phyloP scores from a whole-genome alignment of 2,888 invertebrate genomes.

The Enchytraeus crypticus region DNA sequence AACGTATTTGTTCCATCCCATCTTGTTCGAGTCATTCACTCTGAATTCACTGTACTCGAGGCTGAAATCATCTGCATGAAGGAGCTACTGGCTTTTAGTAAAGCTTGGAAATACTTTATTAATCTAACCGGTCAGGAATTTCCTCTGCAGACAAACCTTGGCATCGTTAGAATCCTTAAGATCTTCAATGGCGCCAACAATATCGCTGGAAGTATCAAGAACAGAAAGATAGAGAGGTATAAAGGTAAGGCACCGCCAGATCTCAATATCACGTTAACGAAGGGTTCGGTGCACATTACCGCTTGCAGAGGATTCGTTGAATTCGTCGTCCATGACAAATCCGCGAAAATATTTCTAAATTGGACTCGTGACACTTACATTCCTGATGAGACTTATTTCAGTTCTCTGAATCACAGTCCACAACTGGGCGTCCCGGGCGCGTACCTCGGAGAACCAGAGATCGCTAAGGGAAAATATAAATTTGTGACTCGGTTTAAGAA shows the following conservation, averaged over 20 bases:
- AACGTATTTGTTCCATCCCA: constrained; percentile 40
- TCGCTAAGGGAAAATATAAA: too few relatives aligned
- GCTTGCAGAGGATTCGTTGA: constrained; percentile 32
- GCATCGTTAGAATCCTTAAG: too few relatives aligned
- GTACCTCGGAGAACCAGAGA: too few relatives aligned
- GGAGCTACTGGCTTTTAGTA: constrained; percentile 26
- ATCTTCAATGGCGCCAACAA: too few relatives aligned
- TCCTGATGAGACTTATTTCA: constrained; percentile 39
- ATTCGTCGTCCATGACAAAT: constrained; percentile 27
- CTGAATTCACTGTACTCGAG: constrained; percentile 32
- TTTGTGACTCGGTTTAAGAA: too few relatives aligned
- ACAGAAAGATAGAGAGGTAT: too few relatives aligned
- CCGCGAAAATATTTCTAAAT: constrained; percentile 25
- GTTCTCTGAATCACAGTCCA: constrained; percentile 34
- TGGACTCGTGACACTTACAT: constrained; percentile 32
- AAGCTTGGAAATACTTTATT: constrained; percentile 46
- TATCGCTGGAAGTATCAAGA: too few relatives aligned
- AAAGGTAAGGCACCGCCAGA: too few relatives aligned
- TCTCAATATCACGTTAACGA: constrained; percentile 30
- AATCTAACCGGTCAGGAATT: too few relatives aligned
- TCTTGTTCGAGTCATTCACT: constrained; percentile 32
- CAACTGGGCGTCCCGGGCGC: constrained; percentile 33
- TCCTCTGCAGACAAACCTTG: too few relatives aligned
- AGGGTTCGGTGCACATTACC: constrained; percentile 33
- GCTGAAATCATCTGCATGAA: constrained; percentile 36